Conservation (phyloP, 2,113 vertebrate genomes). For the Saguinus midas region DNA sequence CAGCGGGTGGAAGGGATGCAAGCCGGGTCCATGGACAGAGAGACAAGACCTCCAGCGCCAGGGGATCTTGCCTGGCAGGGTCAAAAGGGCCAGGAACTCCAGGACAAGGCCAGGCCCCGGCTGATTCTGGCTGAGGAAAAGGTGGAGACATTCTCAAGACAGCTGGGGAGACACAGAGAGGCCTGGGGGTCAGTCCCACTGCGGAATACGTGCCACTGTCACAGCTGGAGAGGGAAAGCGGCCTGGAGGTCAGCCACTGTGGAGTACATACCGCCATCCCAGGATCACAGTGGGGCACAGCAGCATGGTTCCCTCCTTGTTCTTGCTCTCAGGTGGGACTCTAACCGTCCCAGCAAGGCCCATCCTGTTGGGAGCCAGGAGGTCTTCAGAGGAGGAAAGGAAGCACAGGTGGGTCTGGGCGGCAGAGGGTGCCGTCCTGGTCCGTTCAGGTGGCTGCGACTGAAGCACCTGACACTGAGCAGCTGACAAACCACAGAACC, state of each 20-base stretch:
- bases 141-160: background rate
- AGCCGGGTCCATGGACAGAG: too few relatives aligned
- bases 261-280: rapidly evolving
- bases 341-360: too few relatives aligned
- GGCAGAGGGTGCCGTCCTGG: rapidly evolving
- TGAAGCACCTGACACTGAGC: too few relatives aligned
- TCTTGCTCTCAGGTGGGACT: too few relatives aligned
- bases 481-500: background rate
- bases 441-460: background rate
- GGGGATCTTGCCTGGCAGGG: too few relatives aligned
- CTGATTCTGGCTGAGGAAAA: background rate
- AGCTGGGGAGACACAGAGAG: too few relatives aligned
- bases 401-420: background rate
- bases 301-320: rapidly evolving
- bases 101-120: background rate
- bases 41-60: too few relatives aligned
- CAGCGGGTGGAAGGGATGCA: background rate
- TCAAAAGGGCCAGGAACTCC: background rate
- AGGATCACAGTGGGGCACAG: rapidly evolving
- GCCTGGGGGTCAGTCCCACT: too few relatives aligned
- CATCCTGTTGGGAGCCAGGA: background rate
- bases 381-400: background rate
- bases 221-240: rapidly evolving
- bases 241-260: rapidly evolving
- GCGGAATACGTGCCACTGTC: too few relatives aligned